These are phyloP conservation scores for Acleris laterana DNA, from an alignment of 2,888 invertebrate species.

Conservation along the genomic window DNA sequence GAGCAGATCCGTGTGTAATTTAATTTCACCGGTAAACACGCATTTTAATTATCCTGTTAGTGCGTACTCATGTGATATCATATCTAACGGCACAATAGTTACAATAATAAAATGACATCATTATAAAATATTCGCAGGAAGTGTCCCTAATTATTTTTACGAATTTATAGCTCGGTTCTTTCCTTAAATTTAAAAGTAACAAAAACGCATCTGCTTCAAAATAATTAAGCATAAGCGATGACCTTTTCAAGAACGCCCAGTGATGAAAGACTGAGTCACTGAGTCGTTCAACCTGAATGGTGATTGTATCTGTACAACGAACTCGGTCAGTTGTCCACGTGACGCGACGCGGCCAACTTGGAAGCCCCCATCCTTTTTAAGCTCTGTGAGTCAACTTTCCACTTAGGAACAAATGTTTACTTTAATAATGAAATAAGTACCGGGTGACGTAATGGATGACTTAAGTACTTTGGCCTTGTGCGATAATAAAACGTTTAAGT, in stretches of 20 bases:
- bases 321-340: slow-evolving; percentile 68
- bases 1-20: too few species aligned
- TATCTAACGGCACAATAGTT: too few species aligned
- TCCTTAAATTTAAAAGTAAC: too few species aligned
- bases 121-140: too few species aligned
- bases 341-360: slow-evolving; percentile 47
- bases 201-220: slow-evolving; percentile 40
- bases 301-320: slow-evolving; percentile 55
- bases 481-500: not conserved
- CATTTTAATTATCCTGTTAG: too few species aligned
- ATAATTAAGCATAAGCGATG: slow-evolving; percentile 57
- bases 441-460: slow-evolving; percentile 31
- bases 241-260: slow-evolving; percentile 72
- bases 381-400: slow-evolving; percentile 61
- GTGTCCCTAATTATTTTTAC: too few species aligned
- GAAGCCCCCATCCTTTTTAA: slow-evolving; percentile 64
- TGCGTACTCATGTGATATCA: too few species aligned
- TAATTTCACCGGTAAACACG: too few species aligned
- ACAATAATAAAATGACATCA: too few species aligned
- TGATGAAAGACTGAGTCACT: slow-evolving; percentile 70
- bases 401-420: slow-evolving; percentile 50
- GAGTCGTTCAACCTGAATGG: slow-evolving; percentile 69
- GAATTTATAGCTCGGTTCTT: too few species aligned
- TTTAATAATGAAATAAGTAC: slow-evolving; percentile 49
- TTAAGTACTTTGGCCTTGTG: not conserved